Evolutionary conservation across 2,113 vertebrate genomes (phyloP).

Genomic region (Microtus richardsoni): DNA sequence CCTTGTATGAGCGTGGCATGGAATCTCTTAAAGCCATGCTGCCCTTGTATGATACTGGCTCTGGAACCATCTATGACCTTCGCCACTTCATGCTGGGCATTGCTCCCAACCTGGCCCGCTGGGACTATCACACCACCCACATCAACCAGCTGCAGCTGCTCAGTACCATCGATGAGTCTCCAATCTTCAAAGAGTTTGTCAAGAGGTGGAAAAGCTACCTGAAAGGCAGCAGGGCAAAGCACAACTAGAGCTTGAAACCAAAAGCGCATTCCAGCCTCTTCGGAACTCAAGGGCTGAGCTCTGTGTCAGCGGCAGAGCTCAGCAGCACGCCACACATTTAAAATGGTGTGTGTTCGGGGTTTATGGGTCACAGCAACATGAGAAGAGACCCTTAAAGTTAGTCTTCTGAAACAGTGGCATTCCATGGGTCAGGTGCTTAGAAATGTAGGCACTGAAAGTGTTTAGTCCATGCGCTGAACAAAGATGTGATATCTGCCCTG

Average conservation of each 20-base stretch:
- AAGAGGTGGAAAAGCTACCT: conserved; percentile 98
- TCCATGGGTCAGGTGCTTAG: conserved; percentile 63
- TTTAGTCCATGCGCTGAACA: neutral
- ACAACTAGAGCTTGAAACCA: conserved; percentile 92
- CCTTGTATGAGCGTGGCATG: conserved; percentile 94
- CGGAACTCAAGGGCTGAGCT: neutral
- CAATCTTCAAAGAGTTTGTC: conserved; percentile 95
- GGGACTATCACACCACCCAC: conserved; percentile 99
- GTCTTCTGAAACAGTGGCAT: conserved; percentile 76
- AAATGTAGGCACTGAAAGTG: neutral
- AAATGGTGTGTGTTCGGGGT: neutral
- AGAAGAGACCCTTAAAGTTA: conserved; percentile 78
- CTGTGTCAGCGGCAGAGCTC: neutral
- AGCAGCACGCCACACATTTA: neutral
- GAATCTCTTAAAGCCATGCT: conserved; percentile 98
- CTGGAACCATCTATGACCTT: conserved; percentile 97
- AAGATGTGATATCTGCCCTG: neutral
- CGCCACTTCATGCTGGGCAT: conserved; percentile 97
- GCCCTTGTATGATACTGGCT: conserved; percentile 97
- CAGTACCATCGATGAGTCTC: conserved; percentile 92
- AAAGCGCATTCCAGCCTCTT: conserved; percentile 47
- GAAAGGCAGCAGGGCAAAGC: conserved; percentile 95
- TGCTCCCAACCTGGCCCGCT: conserved; percentile 97
- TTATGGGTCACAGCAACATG: conserved; percentile 29
- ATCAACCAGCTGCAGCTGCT: conserved; percentile 99